Evolutionary conservation across 2,888 invertebrate genomes (phyloP).

Genomic region (Branchinecta sandiegonensis): DNA sequence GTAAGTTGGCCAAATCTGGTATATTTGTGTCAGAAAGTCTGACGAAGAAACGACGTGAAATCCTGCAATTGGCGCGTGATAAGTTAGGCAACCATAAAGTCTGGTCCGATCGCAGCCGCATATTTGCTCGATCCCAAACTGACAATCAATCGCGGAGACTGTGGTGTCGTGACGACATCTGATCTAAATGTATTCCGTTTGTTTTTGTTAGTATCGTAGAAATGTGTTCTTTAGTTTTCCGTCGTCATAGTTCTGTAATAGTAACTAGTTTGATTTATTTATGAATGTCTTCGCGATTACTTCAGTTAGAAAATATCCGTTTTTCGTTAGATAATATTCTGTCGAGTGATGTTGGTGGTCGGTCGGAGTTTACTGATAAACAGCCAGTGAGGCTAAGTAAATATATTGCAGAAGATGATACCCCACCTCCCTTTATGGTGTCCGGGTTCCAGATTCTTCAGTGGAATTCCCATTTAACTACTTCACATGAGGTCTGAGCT

Average conservation of each 20-base stretch:
- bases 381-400: neutral
- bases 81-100: neutral
- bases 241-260: neutral
- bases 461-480: neutral
- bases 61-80: neutral
- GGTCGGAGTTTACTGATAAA: neutral
- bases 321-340: neutral
- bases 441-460: neutral
- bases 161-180: neutral
- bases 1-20: neutral
- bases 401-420: neutral
- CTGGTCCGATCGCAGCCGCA: too few relatives aligned
- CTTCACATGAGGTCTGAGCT: neutral
- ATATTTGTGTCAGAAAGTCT: neutral
- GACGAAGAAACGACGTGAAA: neutral
- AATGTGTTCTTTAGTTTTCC: neutral
- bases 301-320: neutral
- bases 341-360: neutral
- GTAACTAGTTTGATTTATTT: neutral
- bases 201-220: neutral
- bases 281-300: conserved; percentile 4
- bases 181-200: neutral
- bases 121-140: too few relatives aligned
- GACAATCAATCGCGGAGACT: too few relatives aligned
- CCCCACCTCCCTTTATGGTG: neutral